phyloP scores from a whole-genome alignment of 1,140 invertebrate genomes.

The Halesus radiatus region DNA sequence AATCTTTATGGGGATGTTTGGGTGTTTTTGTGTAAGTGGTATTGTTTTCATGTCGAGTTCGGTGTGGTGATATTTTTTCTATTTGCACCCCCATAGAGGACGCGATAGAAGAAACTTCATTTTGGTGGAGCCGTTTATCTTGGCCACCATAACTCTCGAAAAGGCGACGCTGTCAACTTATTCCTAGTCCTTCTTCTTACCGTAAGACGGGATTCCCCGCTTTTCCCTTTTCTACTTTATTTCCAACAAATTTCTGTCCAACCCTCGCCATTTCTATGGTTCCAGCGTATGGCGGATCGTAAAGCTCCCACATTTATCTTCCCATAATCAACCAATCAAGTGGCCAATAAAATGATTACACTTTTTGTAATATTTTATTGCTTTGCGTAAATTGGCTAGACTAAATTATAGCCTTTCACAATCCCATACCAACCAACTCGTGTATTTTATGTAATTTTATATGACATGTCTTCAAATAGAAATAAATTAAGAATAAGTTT shows the following conservation, averaged over 20 bases:
- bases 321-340: conserved; percentile 32
- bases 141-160: conserved; percentile 69
- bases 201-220: conserved; percentile 64
- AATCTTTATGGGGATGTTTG: no score
- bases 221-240: conserved; percentile 40
- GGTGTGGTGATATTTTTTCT: neutral
- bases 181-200: conserved; percentile 71
- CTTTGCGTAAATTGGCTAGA: no score
- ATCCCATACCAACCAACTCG: no score
- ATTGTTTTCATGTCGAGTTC: neutral
- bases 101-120: conserved; percentile 63
- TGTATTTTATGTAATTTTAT: no score
- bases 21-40: neutral
- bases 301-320: conserved; percentile 27
- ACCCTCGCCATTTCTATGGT: conserved; percentile 33
- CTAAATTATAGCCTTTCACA: no score
- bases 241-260: conserved; percentile 47
- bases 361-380: neutral
- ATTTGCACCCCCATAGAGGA: neutral
- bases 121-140: conserved; percentile 72
- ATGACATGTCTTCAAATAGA: no score
- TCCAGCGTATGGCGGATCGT: conserved; percentile 1
- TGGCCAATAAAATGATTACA: conserved; percentile 3
- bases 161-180: conserved; percentile 72
- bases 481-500: no score